Base-by-base conservation (phyloP, 2,113 vertebrate genomes). In the Corythoichthys haematopterus region DNA sequence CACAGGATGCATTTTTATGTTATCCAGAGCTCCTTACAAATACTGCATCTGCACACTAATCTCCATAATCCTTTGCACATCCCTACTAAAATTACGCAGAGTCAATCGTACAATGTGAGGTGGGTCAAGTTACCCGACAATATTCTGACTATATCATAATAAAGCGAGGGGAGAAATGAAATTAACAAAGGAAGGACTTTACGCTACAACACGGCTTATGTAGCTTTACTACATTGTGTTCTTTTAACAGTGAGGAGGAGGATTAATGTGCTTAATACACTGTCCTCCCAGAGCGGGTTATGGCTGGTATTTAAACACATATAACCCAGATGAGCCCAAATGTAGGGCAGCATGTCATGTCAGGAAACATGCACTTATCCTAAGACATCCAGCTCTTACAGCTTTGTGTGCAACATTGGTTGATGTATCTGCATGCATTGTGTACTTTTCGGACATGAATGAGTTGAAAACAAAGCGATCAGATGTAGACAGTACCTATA, bases 251-350 rank as follows among this genome's bases (percentile, higher is more conserved):
- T 5, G 7, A 43, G 74, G 76, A 80, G 79, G 67, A 80, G 82
- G 86, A 87, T 89, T 84, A 86, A 75, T 70, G 70, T 60, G 72
- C 69, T 82, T 82, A 84, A 87, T 84, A 79, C 77, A 56, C 69
- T 76, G 58, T 81, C 71, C 75, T 74, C 65, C 72, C 69, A 71
- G 74, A 72, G 77, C 57, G 71, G 77, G 78, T 75, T 83, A 70
- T 69, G 53, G 65, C 65, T 57, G 63, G 76, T 73, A 68, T 84
- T 80, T 69, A 81, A 84, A 80, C 82, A 79, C 78, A 77, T 85
- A 84, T 74, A 77, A 84, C 70, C 35, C 75, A 59, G 75, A 63
- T 74, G 79, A 81, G 84, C 82, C 75, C 72, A 79, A 84, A 87
- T 85, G 82, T 85, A 71, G 78, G 85, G 71, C 84, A 85, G 66